Evolutionary conservation across 2,888 invertebrate genomes (phyloP).

Genomic region (Athripsodes cinereus): DNA sequence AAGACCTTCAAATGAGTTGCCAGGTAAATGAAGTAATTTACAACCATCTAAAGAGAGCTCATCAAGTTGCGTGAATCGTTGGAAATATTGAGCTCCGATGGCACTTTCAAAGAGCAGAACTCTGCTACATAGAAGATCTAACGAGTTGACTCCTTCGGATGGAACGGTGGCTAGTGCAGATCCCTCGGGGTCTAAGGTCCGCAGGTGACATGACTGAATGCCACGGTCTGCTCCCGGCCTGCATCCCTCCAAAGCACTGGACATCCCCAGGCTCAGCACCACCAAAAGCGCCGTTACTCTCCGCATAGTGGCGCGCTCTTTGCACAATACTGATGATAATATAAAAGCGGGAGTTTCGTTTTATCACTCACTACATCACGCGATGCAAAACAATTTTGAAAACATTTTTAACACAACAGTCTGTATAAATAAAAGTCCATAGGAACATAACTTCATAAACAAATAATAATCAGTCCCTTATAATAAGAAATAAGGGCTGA

Average conservation of each 20-base stretch:
- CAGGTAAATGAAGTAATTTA: conserved; percentile 70
- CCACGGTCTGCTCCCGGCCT: conserved; percentile 32
- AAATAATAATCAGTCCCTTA: neutral
- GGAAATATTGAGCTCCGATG: conserved; percentile 64
- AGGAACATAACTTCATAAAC: neutral
- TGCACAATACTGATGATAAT: neutral
- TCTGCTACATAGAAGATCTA: conserved; percentile 73
- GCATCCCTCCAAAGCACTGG: conserved; percentile 41
- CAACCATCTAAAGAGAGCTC: conserved; percentile 72
- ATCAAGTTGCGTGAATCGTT: conserved; percentile 64
- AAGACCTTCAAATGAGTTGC: conserved; percentile 74
- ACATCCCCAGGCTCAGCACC: conserved; percentile 41
- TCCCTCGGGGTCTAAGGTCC: conserved; percentile 64
- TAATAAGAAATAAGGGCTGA: neutral
- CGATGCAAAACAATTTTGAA: conserved; percentile 11
- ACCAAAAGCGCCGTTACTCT: conserved; percentile 3
- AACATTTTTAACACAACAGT: conserved; percentile 12
- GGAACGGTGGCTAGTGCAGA: conserved; percentile 56
- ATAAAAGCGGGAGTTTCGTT: neutral
- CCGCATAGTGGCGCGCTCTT: neutral
- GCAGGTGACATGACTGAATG: conserved; percentile 53
- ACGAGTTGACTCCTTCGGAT: conserved; percentile 64
- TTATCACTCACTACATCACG: conserved; percentile 13
- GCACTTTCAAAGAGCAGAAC: conserved; percentile 74
- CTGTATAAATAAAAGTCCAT: neutral